These are phyloP conservation scores for Holacanthella duospinosa DNA, from an alignment of 2,888 invertebrate genomes.

Conservation along the genomic window DNA sequence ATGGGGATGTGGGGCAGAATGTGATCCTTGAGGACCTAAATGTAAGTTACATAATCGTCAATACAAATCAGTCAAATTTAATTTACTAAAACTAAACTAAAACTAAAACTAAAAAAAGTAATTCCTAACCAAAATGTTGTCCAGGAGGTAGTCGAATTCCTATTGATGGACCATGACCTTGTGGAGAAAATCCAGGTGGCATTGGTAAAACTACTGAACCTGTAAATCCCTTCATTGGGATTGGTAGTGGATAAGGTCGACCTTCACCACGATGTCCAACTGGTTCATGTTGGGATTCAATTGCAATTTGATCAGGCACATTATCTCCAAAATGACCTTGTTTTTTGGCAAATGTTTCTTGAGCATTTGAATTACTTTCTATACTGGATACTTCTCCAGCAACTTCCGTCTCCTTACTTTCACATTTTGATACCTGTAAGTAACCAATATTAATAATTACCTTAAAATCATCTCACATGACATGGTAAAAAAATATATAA, in stretches of 20 bases:
- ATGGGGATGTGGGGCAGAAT: constrained; percentile 5
- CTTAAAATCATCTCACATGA: too few relatives aligned
- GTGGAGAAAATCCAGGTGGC: constrained; percentile 15
- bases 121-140: not conserved
- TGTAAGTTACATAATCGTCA: too few relatives aligned
- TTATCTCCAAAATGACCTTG: constrained; percentile 30
- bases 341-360: constrained; percentile 25
- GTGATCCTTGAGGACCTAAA: constrained; percentile 1
- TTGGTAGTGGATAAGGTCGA: constrained; percentile 23
- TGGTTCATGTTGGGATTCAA: constrained; percentile 32
- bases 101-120: not conserved
- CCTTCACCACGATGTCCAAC: constrained; percentile 25
- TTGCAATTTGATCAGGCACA: constrained; percentile 34
- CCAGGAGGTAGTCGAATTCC: constrained; percentile 14
- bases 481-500: too few relatives aligned
- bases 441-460: too few relatives aligned
- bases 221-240: constrained; percentile 30
- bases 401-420: constrained; percentile 16
- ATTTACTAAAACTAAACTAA: not conserved
- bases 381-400: not conserved
- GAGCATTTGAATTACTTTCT: constrained; percentile 4
- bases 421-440: constrained; percentile 12
- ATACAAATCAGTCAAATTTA: not conserved
- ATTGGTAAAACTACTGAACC: constrained; percentile 32
- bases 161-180: constrained; percentile 14